Evolutionary conservation across 2,113 vertebrate species (phyloP).

Genomic region (Ariopsis seemanni): DNA sequence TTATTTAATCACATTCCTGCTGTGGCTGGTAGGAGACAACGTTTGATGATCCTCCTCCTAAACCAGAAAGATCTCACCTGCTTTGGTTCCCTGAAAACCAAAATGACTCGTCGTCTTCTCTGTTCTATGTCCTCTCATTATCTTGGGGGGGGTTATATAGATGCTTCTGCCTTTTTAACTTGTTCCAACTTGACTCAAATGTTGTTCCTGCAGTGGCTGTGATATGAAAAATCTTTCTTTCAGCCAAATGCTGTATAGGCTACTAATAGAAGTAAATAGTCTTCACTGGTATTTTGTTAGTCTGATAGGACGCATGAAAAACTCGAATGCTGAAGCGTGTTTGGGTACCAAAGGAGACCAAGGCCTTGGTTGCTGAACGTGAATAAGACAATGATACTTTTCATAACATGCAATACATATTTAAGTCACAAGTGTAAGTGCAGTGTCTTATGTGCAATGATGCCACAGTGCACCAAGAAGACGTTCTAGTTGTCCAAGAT

Average conservation of each 20-base stretch:
- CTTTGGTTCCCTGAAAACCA: constrained; percentile 14
- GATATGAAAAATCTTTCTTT: neutral
- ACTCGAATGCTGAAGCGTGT: neutral
- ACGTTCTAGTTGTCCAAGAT: neutral
- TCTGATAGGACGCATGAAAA: constrained; percentile 18
- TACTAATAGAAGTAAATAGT: neutral
- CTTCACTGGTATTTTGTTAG: constrained; percentile 19
- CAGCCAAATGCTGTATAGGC: neutral
- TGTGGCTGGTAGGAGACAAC: constrained; percentile 5
- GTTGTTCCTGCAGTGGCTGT: constrained; percentile 8
- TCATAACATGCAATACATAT: neutral
- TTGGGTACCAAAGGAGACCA: neutral
- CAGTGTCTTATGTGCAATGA: neutral
- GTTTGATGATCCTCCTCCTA: neutral
- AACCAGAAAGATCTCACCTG: neutral
- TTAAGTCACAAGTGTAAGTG: neutral
- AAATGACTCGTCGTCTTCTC: neutral
- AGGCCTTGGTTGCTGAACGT: neutral
- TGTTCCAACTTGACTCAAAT: neutral
- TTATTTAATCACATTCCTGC: constrained; percentile 46
- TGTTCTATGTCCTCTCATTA: neutral
- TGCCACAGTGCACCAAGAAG: neutral
- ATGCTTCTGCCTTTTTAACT: neutral
- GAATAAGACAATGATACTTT: neutral
- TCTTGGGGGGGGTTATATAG: neutral